Conservation (phyloP, 2,888 invertebrate species). For the Dryococelus australis region DNA sequence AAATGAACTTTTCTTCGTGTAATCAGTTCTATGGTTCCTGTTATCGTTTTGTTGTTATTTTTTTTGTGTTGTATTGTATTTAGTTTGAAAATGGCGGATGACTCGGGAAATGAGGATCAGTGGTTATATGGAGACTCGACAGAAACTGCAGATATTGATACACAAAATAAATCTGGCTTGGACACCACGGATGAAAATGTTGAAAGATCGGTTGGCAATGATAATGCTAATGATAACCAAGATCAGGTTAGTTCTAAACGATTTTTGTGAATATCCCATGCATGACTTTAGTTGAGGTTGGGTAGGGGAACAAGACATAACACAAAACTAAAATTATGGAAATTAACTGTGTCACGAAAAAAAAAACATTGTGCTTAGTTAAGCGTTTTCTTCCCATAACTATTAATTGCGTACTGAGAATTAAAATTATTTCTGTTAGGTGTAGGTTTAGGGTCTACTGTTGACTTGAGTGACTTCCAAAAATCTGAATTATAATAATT, state of each 20-base stretch:
- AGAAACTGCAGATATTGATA: conserved; percentile 55
- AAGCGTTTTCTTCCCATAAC: too few species aligned
- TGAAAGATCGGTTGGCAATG: conserved; percentile 43
- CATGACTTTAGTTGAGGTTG: background rate
- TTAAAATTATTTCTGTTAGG: too few species aligned
- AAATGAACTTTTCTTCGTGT: too few species aligned
- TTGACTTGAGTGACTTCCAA: too few species aligned
- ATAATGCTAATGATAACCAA: conserved; percentile 47
- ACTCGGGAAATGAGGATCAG: conserved; percentile 76
- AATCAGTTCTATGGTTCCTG: too few species aligned
- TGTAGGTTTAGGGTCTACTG: too few species aligned
- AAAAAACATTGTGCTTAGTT: too few species aligned
- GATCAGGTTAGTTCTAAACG: conserved; percentile 5
- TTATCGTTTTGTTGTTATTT: too few species aligned
- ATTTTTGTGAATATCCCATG: background rate
- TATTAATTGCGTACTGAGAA: too few species aligned
- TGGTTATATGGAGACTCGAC: conserved; percentile 87
- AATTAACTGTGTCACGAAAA: too few species aligned
- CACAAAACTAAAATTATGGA: background rate
- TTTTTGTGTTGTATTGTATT: too few species aligned
- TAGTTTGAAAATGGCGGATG: conserved; percentile 67
- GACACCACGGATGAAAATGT: conserved; percentile 53
- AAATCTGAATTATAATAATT: too few species aligned
- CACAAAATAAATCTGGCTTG: conserved; percentile 40
- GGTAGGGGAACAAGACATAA: background rate